A percentile compares a stretch with the other conserved stretches of the same genome.
Evolutionary conservation across 2,888 invertebrate genomes (phyloP).

Genomic region (Hedychridium roseum): DNA sequence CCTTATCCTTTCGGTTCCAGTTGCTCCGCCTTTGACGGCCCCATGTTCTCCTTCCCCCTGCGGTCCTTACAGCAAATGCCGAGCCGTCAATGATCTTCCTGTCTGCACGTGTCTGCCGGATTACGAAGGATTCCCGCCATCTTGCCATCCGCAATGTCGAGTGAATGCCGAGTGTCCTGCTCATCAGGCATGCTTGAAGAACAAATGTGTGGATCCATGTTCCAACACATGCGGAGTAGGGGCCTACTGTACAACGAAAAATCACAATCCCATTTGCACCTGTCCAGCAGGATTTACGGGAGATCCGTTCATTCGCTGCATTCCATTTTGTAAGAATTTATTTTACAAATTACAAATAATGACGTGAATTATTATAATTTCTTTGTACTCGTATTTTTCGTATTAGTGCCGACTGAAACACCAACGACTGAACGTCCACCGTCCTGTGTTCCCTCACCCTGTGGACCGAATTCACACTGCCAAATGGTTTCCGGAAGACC

Average conservation of each 20-base stretch:
- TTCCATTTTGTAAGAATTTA: slow-evolving; percentile 70
- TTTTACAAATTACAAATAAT: slow-evolving; percentile 32
- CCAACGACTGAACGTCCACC: slow-evolving; percentile 73
- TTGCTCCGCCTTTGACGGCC: slow-evolving; percentile 62
- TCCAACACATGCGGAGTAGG: slow-evolving; percentile 86
- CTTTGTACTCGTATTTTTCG: background rate
- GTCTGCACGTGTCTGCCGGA: slow-evolving; percentile 85
- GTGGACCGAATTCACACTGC: slow-evolving; percentile 85
- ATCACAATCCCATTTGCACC: slow-evolving; percentile 88
- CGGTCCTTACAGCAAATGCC: slow-evolving; percentile 87
- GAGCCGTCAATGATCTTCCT: slow-evolving; percentile 79
- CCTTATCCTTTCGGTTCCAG: slow-evolving; percentile 8
- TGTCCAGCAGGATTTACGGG: slow-evolving; percentile 86
- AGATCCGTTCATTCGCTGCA: slow-evolving; percentile 84
- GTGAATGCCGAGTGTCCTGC: slow-evolving; percentile 86
- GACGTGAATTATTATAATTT: background rate
- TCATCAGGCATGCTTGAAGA: slow-evolving; percentile 84
- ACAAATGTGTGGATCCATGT: slow-evolving; percentile 88
- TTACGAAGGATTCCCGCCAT: slow-evolving; percentile 81
- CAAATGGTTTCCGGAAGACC: slow-evolving; percentile 77
- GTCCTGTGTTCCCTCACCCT: slow-evolving; percentile 83
- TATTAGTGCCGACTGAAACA: slow-evolving; percentile 22
- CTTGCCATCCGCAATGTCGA: slow-evolving; percentile 85
- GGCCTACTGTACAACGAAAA: slow-evolving; percentile 82
- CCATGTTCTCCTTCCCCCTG: slow-evolving; percentile 87